Base-by-base conservation (phyloP, 2,797 vertebrate genomes). In the Chlorospingus flavigularis region DNA sequence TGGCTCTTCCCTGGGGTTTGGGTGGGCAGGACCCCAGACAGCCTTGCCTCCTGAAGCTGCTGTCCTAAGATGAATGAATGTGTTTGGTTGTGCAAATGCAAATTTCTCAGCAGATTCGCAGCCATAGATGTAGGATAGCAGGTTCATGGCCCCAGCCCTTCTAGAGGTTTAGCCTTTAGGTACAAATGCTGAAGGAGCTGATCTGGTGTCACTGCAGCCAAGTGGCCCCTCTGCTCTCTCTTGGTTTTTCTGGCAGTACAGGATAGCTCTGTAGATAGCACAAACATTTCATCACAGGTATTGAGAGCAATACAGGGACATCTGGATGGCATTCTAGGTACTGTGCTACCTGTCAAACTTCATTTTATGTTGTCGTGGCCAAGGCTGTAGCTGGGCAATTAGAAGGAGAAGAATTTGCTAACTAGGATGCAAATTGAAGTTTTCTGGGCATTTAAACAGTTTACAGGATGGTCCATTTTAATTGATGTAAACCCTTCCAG, bases 401-500 rank as follows among this genome's bases (percentile, higher is more conserved):
- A 70, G 65, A 82, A 91, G 40, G 39, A 81, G 57, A 92, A 21
- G 20, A 66, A 76, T 86, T 92, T 76, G 28, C 48, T 73, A 70
- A 48, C 47, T 70, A 40, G 66, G 48, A 84, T 67, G 53, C 43
- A 79, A 75, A 76, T 2, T 21, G 28, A 88, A 92, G 43, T 43
- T 78, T 92, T 84, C 43, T 70, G 50, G 33, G 14, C 24, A 18
- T 55, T 91, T 86, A 65, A 76, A 61, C 20, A 37, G 24, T 96
- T 95, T 84, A 78, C 31, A 37, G n/a, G 87, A 57, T 61, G 43
- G 30, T 73, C 37, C 47, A 30, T 78, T 84, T 84, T 58, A 83
- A 73, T 37, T 88, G 43, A 50, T 57, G 37, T 90, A 92, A 93
- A 63, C 55, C 62, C 75, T 85, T 94, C 60, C 75, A 94, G 89